These are phyloP conservation scores for Amia ocellicauda DNA, from an alignment of 2,113 vertebrate species.

Conservation along the genomic window DNA sequence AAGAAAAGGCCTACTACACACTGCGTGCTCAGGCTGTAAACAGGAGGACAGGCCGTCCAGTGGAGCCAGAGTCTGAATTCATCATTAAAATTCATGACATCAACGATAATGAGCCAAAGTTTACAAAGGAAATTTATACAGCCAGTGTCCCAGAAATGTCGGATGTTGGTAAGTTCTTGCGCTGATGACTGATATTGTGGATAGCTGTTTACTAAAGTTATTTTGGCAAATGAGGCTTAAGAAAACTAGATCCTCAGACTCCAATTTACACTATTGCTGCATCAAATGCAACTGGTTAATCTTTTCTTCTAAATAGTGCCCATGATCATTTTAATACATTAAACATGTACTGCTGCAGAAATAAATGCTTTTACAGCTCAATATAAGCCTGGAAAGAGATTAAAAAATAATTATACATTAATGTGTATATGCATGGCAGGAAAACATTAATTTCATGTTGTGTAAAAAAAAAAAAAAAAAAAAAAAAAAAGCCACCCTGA, in stretches of 20 bases:
- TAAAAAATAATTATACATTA: too few species aligned
- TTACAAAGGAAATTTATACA: constrained; percentile 82
- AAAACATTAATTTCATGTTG: background rate
- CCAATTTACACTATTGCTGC: too few species aligned
- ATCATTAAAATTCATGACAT: constrained; percentile 98
- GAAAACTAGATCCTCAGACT: background rate
- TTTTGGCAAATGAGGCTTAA: background rate
- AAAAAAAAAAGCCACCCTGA: too few species aligned
- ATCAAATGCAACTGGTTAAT: background rate
- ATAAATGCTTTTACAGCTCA: too few species aligned
- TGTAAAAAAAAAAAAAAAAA: background rate
- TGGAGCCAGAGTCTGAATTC: constrained; percentile 93
- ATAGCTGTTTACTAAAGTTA: too few species aligned
- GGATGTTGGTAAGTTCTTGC: constrained; percentile 75
- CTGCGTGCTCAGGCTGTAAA: constrained; percentile 89
- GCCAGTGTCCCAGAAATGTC: constrained; percentile 91
- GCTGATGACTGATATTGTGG: background rate
- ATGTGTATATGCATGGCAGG: too few species aligned
- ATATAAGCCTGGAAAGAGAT: too few species aligned
- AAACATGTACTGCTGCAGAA: constrained; percentile 42
- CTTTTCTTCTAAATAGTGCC: background rate
- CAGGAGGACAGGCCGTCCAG: constrained; percentile 79
- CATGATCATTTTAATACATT: too few species aligned
- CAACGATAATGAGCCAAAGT: constrained; percentile 93
- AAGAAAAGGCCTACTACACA: constrained; percentile 87